Evolutionary conservation across 2,113 vertebrate species (phyloP).

Genomic region (Capricornis sumatraensis): DNA sequence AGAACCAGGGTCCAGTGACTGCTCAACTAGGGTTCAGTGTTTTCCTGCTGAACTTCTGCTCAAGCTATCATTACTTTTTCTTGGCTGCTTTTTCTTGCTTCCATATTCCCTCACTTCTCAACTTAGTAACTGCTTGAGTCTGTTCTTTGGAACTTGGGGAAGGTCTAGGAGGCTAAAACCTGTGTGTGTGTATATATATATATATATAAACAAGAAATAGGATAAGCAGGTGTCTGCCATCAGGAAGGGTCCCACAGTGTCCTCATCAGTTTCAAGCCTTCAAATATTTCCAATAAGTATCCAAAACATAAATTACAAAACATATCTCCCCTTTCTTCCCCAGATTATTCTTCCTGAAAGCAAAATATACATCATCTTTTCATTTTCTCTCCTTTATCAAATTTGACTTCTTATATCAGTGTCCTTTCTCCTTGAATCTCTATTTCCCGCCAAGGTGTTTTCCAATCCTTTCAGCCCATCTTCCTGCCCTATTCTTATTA

Average conservation of each 20-base stretch:
- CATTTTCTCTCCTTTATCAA: not conserved
- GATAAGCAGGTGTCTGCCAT: not conserved
- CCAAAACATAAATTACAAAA: not conserved
- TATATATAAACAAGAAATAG: not conserved
- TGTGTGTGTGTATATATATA: not conserved
- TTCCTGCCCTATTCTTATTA: not conserved
- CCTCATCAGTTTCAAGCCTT: not conserved
- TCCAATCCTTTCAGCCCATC: rapidly evolving
- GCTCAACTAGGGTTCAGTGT: not conserved
- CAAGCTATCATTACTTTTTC: not conserved
- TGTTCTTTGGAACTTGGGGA: not conserved
- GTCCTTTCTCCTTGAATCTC: rapidly evolving
- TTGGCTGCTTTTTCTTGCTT: not conserved
- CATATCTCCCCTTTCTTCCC: not conserved
- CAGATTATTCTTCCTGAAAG: not conserved
- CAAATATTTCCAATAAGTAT: not conserved
- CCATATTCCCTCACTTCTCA: not conserved
- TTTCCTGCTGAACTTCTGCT: not conserved
- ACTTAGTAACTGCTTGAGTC: not conserved
- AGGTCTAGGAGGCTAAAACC: not conserved
- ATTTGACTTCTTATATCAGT: not conserved
- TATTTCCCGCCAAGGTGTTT: rapidly evolving
- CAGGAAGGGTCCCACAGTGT: not conserved
- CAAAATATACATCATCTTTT: not conserved
- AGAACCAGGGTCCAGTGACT: not conserved